Evolutionary conservation across 1,140 invertebrate species (phyloP).

Genomic region (Mamestra configurata): DNA sequence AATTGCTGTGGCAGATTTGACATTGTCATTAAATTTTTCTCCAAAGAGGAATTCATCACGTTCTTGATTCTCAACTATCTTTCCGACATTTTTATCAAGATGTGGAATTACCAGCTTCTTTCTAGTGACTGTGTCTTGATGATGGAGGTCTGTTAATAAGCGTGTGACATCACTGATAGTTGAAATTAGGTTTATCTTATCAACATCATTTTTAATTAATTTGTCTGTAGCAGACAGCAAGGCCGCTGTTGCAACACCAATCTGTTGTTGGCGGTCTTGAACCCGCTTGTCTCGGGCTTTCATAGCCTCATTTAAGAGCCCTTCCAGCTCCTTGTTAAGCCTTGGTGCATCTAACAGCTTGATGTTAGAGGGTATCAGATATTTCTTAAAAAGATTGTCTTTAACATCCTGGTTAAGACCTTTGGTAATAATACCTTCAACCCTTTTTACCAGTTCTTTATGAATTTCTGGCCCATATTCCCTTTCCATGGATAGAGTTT

Average conservation of each 20-base stretch:
- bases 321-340: conserved; percentile 1
- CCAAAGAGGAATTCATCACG: conserved; percentile 6
- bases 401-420: not conserved
- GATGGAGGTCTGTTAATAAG: conserved; percentile 9
- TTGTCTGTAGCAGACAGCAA: conserved; percentile 10
- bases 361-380: not conserved
- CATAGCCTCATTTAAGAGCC: not conserved
- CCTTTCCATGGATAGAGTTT: not conserved
- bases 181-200: not conserved
- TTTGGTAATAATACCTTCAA: conserved; percentile 2
- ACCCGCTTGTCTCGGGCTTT: conserved; percentile 8
- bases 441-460: not conserved
- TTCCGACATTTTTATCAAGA: not conserved
- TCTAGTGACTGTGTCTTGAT: conserved; percentile 11
- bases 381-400: not conserved
- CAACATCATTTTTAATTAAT: not conserved
- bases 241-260: not conserved
- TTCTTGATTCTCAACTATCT: not conserved
- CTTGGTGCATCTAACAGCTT: conserved; percentile 14
- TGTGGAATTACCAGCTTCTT: not conserved
- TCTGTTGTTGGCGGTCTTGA: conserved; percentile 2
- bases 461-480: conserved; percentile 14
- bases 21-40: conserved; percentile 19
- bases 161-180: conserved; percentile 7
- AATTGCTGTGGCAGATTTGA: not conserved